Evolutionary conservation across 2,113 vertebrate species (phyloP), one percentile per base, ranked within the genome.

Genomic region (Variabilichromis moorii): DNA sequence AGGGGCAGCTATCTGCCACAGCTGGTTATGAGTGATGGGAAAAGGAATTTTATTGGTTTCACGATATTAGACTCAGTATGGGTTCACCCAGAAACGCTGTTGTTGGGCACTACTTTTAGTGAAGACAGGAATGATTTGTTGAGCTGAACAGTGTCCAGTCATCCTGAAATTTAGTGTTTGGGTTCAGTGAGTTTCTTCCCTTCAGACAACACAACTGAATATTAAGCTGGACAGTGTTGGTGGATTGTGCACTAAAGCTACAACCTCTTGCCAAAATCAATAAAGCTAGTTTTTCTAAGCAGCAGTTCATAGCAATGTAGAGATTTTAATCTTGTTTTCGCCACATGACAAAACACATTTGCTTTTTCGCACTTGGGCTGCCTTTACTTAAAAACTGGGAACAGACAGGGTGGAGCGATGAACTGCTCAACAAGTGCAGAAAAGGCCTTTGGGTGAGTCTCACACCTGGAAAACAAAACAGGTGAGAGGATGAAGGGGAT

Each of bases 381-480:
- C 4, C 84, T 90, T 86, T 80, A 61, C 17, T 81, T 82, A 37
- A 78, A 86, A 80, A 13, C 14, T 28, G 78, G 78, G 54, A 47
- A 84, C 71, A 82, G 85, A 92, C 87, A 6, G 37, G 80, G 80
- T 10, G n/a, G 31, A 82, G 86, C 7, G 10, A 88, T 35, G 83
- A 88, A 81, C 59, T 78, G 4, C 47, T 80, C 57, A 57, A 21
- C 45, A 84, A 83, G 55, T 79, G 5, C 9, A 80, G 89, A 63
- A 85, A 85, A 81, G 19, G n/a, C 76, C 24, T 87, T 68, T 12
- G 11, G 55, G 68, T 51, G 12, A 51, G 81, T 57, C 85, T 37
- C 66, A 9, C 73, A 90, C 91, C 90, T 93, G 92, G 91, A 92
- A 93, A 95, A 91, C 86, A 89, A 92, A 95, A 88, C 88, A 90